Evolutionary conservation across 2,797 vertebrate species (phyloP), one percentile per base, ranked within the genome.

Genomic region (Coregonus ussuriensis): DNA sequence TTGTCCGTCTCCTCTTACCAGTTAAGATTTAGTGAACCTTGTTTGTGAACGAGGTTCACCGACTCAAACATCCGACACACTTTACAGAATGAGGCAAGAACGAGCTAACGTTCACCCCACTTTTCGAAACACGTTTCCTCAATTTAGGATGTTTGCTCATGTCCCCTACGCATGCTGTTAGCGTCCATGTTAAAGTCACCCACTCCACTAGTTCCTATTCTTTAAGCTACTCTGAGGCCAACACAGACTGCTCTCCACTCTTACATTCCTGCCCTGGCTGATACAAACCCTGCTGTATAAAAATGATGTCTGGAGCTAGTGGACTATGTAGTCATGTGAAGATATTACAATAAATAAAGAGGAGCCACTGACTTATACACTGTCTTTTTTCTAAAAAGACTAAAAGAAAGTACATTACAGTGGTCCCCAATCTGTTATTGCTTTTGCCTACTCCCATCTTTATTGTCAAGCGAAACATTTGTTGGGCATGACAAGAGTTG

Each of bases 301-400:
- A 80, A 84, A 73, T 80, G 31, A 68, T 21, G 37, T 76, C 75
- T 85, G 72, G 77, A 88, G 72, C 72, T 79, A 29, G 78, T 84
- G 77, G 71, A 14, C 69, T 65, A 77, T 75, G 79, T 79, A 74
- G 25, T 74, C 72, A 29, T 74, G 56, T 74, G 25, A 25, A 25
- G 25, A 25, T 63, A 81, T 54, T 68, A 75, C 66, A 91, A 88
- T 91, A 25, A 25, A 25, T 25, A 92, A 91, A 91, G 70, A 78
- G 75, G 54, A 78, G 66, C 51, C 83, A 84, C 59, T 74, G 16
- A 41, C 31, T 21, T 54, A 77, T 33, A 11, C 5, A 52, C n/a
- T 21, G 31, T 31, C 18, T 52, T 9, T 14, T 71, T n/a, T n/a
- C n/a, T 25, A 29, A 53, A 18, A 63, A 65, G 14, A 53, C 52